These are phyloP conservation scores for Zaprionus lachaisei DNA, from an alignment of 1,140 invertebrate genomes.

Conservation along the genomic window DNA sequence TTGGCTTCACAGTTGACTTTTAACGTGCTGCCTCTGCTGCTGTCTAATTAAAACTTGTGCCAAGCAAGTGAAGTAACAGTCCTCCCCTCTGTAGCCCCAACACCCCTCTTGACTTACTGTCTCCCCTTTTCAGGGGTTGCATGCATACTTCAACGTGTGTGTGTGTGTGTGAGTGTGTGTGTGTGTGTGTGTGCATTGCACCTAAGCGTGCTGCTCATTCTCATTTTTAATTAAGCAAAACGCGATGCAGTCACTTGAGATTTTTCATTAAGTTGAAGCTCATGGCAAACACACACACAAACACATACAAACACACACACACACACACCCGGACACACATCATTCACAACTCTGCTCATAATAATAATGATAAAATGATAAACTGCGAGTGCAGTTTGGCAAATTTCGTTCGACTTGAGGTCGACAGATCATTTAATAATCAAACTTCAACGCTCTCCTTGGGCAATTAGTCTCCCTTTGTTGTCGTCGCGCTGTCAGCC, in stretches of 20 bases:
- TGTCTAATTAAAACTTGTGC: conserved; percentile 80
- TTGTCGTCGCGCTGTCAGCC: conserved; percentile 34
- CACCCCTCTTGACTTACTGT: too few species aligned
- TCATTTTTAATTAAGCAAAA: conserved; percentile 83
- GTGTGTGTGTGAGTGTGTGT: conserved; percentile 31
- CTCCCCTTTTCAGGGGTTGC: conserved; percentile 5
- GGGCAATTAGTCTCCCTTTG: conserved; percentile 67
- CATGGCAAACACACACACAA: conserved; percentile 24
- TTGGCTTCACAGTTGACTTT: conserved; percentile 71
- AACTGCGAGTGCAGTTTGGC: conserved; percentile 11
- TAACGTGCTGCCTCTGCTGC: conserved; percentile 48
- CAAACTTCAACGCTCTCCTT: conserved; percentile 21
- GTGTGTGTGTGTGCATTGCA: conserved; percentile 31
- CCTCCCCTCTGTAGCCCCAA: not conserved
- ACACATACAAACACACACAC: conserved; percentile 13
- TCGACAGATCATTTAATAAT: conserved; percentile 67
- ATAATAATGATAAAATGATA: conserved; percentile 17
- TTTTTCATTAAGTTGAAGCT: conserved; percentile 71
- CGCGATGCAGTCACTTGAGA: conserved; percentile 66
- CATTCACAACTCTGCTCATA: conserved; percentile 9
- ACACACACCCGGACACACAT: not conserved
- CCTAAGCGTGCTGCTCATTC: conserved; percentile 64
- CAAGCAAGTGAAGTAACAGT: conserved; percentile 28
- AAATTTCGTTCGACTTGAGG: conserved; percentile 40
- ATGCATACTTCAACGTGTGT: conserved; percentile 18